Evolutionary conservation across 2,113 vertebrate species (phyloP).

Genomic region (Saguinus midas): DNA sequence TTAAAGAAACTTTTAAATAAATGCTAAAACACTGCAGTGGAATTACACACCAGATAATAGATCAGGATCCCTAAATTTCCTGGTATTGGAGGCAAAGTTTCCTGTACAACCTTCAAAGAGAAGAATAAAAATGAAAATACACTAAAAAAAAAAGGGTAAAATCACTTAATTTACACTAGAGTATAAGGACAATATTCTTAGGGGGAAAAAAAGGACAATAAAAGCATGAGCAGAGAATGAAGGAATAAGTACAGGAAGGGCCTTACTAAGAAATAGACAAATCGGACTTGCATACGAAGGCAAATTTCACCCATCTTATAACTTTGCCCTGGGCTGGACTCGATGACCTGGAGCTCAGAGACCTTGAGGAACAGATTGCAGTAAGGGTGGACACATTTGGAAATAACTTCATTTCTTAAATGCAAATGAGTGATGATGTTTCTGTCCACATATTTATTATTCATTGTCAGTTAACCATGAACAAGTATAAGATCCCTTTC

Average conservation of each 20-base stretch:
- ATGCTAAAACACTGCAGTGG: neutral
- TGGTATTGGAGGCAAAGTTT: neutral
- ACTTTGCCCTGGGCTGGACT: neutral
- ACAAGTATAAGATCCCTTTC: conserved; percentile 40
- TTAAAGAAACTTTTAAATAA: conserved; percentile 3
- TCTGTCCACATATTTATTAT: conserved; percentile 29
- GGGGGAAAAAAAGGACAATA: neutral
- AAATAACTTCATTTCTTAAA: conserved; percentile 46
- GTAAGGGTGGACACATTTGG: neutral
- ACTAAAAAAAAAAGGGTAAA: neutral
- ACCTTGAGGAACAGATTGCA: neutral
- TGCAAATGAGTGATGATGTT: conserved; percentile 23
- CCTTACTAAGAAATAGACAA: neutral
- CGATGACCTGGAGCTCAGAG: neutral
- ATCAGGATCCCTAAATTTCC: neutral
- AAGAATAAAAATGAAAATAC: conserved; percentile 36
- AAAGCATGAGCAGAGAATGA: neutral
- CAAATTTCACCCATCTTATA: conserved; percentile 4
- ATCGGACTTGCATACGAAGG: neutral
- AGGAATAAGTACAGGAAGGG: neutral
- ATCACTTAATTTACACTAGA: neutral
- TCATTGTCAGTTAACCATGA: conserved; percentile 32
- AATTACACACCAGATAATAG: neutral
- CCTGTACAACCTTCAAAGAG: neutral
- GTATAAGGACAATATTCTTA: neutral